Base-by-base conservation (phyloP, 2,797 vertebrate species). In the Galagoides demidoff region DNA sequence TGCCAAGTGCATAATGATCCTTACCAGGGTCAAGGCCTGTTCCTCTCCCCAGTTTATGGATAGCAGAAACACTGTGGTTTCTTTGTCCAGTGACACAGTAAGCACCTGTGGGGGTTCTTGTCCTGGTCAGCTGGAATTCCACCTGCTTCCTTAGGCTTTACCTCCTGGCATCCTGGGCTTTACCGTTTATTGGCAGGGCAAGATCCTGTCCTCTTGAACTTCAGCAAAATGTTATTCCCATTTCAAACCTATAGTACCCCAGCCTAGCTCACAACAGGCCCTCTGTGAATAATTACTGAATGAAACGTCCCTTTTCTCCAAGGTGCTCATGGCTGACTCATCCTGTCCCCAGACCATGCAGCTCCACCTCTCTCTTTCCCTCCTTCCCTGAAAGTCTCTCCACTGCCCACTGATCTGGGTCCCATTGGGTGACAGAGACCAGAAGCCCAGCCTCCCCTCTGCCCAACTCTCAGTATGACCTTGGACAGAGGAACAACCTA, bases 261-360 rank as follows among this genome's bases (percentile, higher is more conserved):
- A 43, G 85, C 37, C 49, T 59, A 64, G 37, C 64, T 9, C 37
- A 19, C 34, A 23, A 1, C 14, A 34, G 23, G 55, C 22, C 20
- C 34, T 55, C n/a, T 12, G 1, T 2, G 19, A 52, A 43, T 39
- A 19, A 77, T 1, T 37, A 49, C 10, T 77, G 74, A 77, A 77
- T 16, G 27, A 3, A 82, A 17, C 17, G n/a, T 43, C 27, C 17
- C 19, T 43, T 43, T 82, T 63, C 59, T 34, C 71, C 31, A 25
- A 63, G 57, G 71, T 34, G 20, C 71, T n/a, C 4, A 20, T 25
- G 20, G 27, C 76, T 31, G 76, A 16, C 63, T 76, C 23, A 5
- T 5, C 49, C 25, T 5, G 0, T 1, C 61, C 9, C 45, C 11
- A 55, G 49, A 4, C 61, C 22, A 0, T 7, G 31, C 31, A 13